Percentiles rank a stretch among this genome's conserved stretches.
Conservation (phyloP, 2,113 vertebrate species). For the Actenoides hombroni region DNA sequence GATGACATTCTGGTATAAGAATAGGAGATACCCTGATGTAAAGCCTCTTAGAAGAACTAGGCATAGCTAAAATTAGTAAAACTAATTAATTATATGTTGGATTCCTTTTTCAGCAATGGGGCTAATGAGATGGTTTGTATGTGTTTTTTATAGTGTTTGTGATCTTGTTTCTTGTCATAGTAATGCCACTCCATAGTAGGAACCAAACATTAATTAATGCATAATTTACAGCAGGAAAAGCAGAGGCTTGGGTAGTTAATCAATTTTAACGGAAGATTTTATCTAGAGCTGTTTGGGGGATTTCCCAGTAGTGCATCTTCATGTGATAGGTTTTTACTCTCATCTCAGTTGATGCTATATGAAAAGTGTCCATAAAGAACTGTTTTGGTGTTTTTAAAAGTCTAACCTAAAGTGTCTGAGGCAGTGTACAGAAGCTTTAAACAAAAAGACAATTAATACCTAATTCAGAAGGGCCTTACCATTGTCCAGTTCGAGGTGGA, state of each 20-base stretch:
- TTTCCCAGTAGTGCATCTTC: neutral
- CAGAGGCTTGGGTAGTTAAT: neutral
- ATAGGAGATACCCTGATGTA: neutral
- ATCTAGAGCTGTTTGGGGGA: neutral
- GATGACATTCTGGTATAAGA: neutral
- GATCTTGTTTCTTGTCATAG: neutral
- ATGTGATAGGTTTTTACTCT: neutral
- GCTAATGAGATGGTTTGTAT: neutral
- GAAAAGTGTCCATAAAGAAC: neutral
- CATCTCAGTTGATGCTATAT: neutral
- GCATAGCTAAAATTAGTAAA: neutral
- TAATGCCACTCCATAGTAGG: neutral
- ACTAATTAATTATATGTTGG: neutral
- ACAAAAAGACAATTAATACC: neutral
- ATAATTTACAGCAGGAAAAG: neutral
- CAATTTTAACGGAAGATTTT: neutral
- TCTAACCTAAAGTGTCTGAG: neutral
- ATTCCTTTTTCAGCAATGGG: neutral
- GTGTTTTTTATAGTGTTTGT: neutral
- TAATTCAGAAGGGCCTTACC: neutral
- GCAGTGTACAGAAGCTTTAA: neutral
- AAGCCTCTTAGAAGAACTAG: neutral
- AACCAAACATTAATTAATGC: slow-evolving; percentile 22
- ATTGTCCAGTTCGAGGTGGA: neutral
- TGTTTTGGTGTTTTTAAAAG: neutral